phyloP scores from a whole-genome alignment of 2,888 invertebrate species.

The Amitus sp. region DNA sequence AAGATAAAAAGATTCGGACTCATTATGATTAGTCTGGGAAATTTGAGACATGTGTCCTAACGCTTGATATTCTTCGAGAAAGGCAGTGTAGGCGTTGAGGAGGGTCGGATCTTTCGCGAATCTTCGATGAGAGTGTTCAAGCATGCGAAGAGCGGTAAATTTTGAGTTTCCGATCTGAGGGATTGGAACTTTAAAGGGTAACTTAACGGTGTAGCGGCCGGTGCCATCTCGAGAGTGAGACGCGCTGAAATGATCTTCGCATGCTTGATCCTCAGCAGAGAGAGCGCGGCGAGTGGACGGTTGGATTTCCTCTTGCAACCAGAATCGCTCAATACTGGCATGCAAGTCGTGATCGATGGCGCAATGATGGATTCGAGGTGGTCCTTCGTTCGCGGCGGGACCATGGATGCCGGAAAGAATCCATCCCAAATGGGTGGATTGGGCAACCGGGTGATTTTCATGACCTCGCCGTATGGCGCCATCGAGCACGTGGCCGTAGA shows the following conservation, averaged over 20 bases:
- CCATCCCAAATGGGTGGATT: too few relatives aligned
- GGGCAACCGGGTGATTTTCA: too few relatives aligned
- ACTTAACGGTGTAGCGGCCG: constrained; percentile 6
- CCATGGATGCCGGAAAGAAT: too few relatives aligned
- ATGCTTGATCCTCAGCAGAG: neutral
- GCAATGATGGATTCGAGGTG: too few relatives aligned
- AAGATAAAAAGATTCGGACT: neutral
- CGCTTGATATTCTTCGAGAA: neutral
- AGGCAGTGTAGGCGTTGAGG: neutral
- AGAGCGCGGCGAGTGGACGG: neutral
- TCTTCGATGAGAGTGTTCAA: neutral
- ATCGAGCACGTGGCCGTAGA: neutral
- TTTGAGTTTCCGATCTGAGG: constrained; percentile 7
- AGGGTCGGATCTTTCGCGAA: neutral
- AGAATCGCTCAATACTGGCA: too few relatives aligned
- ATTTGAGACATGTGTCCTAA: neutral
- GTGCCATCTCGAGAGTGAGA: too few relatives aligned
- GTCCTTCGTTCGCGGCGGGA: too few relatives aligned
- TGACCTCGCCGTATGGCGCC: neutral
- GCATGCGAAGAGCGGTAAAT: neutral
- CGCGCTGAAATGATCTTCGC: too few relatives aligned
- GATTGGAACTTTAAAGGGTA: constrained; percentile 2
- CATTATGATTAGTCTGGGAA: neutral
- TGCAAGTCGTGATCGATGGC: too few relatives aligned
- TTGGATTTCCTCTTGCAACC: constrained; percentile 9